Percentiles rank a stretch among this genome's conserved stretches.
Conservation (phyloP, 2,888 invertebrate species). For the Rhorus exstirpatorius region DNA sequence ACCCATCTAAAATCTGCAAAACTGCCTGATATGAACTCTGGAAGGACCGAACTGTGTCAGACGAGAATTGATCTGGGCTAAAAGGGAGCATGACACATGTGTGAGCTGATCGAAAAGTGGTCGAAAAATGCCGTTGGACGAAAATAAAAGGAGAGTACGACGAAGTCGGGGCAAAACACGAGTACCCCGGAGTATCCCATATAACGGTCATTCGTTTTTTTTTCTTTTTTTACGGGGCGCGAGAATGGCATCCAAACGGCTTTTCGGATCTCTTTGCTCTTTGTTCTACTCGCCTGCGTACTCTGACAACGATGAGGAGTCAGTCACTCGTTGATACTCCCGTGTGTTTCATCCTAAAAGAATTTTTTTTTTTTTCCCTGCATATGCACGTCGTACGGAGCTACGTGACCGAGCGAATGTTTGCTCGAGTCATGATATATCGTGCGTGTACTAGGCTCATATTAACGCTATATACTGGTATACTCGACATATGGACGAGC, state of each 20-base stretch:
- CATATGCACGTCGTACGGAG: slow-evolving; percentile 2
- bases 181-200: slow-evolving; percentile 53
- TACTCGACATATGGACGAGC: slow-evolving; percentile 11
- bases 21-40: neutral
- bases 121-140: slow-evolving; percentile 42
- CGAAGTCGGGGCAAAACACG: slow-evolving; percentile 48
- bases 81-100: neutral
- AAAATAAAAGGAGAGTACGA: slow-evolving; percentile 52
- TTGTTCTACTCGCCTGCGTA: slow-evolving; percentile 44
- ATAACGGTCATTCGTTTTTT: slow-evolving; percentile 67
- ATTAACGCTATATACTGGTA: slow-evolving; percentile 24
- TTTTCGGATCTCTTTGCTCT: slow-evolving; percentile 46
- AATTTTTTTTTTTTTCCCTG: slow-evolving; percentile 21
- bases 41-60: neutral
- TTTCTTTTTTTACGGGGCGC: slow-evolving; percentile 53
- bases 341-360: neutral
- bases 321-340: too few species aligned
- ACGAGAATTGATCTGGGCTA: neutral
- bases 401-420: slow-evolving; percentile 49
- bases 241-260: slow-evolving; percentile 46
- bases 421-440: slow-evolving; percentile 20
- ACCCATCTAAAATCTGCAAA: neutral
- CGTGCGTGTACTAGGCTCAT: neutral
- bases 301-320: slow-evolving; percentile 18
- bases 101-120: slow-evolving; percentile 20